Percentiles rank a stretch among this genome's conserved stretches.
Evolutionary conservation across 2,888 invertebrate species (phyloP).

Genomic region (Monochamus alternatus): DNA sequence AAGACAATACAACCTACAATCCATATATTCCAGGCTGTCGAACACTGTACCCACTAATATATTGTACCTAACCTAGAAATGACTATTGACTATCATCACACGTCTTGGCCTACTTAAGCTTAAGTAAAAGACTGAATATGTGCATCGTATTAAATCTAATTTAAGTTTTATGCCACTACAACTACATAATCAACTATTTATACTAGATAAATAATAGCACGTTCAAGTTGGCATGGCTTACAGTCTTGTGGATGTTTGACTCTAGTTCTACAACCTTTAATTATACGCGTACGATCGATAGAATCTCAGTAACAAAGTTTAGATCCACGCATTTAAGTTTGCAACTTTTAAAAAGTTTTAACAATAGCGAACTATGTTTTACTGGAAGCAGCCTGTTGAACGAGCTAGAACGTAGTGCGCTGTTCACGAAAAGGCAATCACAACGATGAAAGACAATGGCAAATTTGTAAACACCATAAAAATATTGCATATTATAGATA

Average conservation of each 20-base stretch:
- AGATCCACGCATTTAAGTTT: no score
- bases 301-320: no score
- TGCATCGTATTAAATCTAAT: not conserved
- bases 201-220: not conserved
- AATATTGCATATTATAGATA: constrained; percentile 14
- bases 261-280: no score
- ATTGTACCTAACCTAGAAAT: not conserved
- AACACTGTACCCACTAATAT: not conserved
- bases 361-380: no score
- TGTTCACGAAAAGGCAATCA: not conserved
- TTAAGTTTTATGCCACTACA: not conserved
- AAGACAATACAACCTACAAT: no score
- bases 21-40: no score
- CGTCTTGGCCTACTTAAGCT: not conserved
- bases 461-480: constrained; percentile 24
- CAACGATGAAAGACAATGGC: constrained; percentile 27
- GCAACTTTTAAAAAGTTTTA: no score
- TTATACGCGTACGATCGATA: no score
- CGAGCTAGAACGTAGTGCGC: not conserved
- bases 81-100: not conserved
- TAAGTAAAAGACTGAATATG: not conserved
- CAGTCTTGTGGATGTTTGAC: not conserved
- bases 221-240: not conserved
- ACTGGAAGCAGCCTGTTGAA: not conserved
- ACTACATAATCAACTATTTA: not conserved